A percentile compares a stretch with the other conserved stretches of the same genome.
Conservation (phyloP, 2,888 invertebrate species). For the Scotopteryx bipunctaria region DNA sequence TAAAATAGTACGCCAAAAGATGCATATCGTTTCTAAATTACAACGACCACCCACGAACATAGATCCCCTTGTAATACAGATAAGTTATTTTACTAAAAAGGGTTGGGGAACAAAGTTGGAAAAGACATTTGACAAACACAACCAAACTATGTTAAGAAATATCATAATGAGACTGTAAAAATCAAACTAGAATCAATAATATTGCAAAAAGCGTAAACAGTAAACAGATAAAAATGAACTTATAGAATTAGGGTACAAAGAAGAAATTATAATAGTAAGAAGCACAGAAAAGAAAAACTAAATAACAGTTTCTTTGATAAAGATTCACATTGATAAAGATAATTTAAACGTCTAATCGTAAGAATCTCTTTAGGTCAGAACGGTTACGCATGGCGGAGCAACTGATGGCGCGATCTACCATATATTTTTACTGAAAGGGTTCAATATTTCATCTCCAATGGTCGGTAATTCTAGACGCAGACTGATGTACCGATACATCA, state of each 20-base stretch:
- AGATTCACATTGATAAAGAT: no score
- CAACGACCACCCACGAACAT: constrained; percentile 38
- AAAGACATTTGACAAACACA: background rate
- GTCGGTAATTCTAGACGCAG: constrained; percentile 42
- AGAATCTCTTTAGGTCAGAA: background rate
- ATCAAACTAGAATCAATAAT: no score
- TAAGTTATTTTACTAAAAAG: constrained; percentile 9
- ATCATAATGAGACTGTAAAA: no score
- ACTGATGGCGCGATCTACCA: background rate
- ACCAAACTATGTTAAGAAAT: no score
- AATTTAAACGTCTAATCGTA: no score
- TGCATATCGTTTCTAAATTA: constrained; percentile 33
- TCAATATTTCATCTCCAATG: constrained; percentile 39
- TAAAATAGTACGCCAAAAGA: constrained; percentile 37
- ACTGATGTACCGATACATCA: constrained; percentile 65
- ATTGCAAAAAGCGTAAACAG: no score
- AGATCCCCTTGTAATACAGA: background rate
- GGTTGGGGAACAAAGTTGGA: constrained; percentile 22
- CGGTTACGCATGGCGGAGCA: background rate
- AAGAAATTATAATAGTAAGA: no score
- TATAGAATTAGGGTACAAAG: no score
- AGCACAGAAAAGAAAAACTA: no score
- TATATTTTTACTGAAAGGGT: constrained; percentile 37
- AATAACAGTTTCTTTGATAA: no score
- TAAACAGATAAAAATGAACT: no score